Percentiles rank a stretch among this genome's conserved stretches.
These are phyloP conservation scores for Myiozetetes cayanensis DNA, from an alignment of 2,113 vertebrate species.

Conservation along the genomic window DNA sequence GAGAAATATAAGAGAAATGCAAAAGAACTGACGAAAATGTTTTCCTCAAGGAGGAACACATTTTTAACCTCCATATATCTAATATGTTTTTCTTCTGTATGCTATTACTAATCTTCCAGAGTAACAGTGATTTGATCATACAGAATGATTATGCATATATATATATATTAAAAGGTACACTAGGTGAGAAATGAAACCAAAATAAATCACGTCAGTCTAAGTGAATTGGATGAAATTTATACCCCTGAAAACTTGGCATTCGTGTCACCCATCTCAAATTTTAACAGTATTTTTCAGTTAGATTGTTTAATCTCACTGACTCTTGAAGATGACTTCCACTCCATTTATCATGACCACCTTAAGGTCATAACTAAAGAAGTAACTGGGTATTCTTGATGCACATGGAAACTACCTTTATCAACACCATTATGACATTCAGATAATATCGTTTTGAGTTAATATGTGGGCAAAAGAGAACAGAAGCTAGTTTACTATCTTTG, in stretches of 20 bases:
- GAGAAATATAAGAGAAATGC: constrained; percentile 32
- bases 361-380: not conserved
- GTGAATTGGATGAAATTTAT: not conserved
- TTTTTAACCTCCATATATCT: constrained; percentile 12
- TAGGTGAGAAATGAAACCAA: not conserved
- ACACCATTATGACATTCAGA: not conserved
- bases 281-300: not conserved
- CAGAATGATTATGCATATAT: not conserved
- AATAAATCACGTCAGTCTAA: not conserved
- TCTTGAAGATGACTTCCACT: not conserved
- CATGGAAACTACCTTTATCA: not conserved
- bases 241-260: not conserved
- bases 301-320: not conserved
- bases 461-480: not conserved
- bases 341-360: not conserved
- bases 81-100: not conserved
- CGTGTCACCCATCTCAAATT: not conserved
- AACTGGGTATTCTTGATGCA: not conserved
- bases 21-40: constrained; percentile 20
- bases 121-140: not conserved
- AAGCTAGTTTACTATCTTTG: not conserved
- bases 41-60: not conserved
- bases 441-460: not conserved
- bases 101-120: not conserved
- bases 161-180: not conserved